phyloP scores from a whole-genome alignment of 2,888 invertebrate genomes.

The Polyommatus icarus region DNA sequence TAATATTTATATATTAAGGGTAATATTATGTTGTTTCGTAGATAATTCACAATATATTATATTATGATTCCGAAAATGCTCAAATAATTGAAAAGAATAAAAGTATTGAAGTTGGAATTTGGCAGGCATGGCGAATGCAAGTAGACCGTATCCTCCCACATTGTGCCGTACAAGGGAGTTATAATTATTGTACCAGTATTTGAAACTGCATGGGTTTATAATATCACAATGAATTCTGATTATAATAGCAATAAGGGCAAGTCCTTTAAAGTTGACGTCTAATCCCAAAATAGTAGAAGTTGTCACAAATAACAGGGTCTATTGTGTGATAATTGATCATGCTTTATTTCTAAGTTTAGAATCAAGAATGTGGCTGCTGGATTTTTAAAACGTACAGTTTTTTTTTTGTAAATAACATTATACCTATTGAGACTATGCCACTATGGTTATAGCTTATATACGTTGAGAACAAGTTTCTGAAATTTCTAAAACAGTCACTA shows the following conservation, averaged over 20 bases:
- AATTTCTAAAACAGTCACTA: no score
- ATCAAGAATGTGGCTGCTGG: no score
- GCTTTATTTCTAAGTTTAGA: constrained; percentile 5
- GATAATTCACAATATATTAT: background rate
- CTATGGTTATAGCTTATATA: no score
- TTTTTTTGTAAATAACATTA: no score
- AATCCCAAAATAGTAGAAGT: constrained; percentile 12
- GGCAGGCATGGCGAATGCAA: constrained; percentile 15
- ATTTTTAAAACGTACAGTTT: no score
- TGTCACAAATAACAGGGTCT: background rate
- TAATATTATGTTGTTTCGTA: no score
- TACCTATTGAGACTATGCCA: no score
- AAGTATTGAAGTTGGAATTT: background rate
- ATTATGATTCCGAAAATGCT: background rate
- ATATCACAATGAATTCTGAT: constrained; percentile 30
- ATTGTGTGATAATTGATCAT: constrained; percentile 16
- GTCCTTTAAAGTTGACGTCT: constrained; percentile 11
- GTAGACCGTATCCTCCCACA: constrained; percentile 27
- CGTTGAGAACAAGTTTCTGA: no score
- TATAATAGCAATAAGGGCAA: constrained; percentile 25
- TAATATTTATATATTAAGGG: no score
- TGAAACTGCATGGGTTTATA: constrained; percentile 5
- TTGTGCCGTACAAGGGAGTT: constrained; percentile 29
- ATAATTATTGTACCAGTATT: constrained; percentile 26
- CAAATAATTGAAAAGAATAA: background rate